These are phyloP conservation scores for Erebia palarica DNA, from an alignment of 2,888 invertebrate genomes.

Conservation along the genomic window DNA sequence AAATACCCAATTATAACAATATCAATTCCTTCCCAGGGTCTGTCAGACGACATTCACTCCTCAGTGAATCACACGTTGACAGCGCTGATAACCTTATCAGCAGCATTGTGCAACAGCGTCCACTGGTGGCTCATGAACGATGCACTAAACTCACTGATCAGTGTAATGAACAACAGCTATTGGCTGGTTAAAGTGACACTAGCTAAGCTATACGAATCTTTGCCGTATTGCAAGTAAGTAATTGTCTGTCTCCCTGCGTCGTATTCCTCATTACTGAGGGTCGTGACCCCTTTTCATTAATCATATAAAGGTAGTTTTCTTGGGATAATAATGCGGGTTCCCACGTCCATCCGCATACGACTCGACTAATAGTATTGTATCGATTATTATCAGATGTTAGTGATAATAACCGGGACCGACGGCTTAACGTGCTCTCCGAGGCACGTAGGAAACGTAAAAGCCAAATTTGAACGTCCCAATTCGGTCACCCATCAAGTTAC, in stretches of 20 bases:
- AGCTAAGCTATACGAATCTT: conserved; percentile 66
- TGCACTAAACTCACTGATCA: conserved; percentile 84
- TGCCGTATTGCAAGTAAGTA: conserved; percentile 71
- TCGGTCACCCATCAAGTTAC: too few relatives aligned
- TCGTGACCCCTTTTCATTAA: too few relatives aligned
- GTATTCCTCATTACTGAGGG: too few relatives aligned
- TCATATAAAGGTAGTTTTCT: too few relatives aligned
- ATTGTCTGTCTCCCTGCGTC: not conserved
- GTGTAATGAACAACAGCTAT: conserved; percentile 88
- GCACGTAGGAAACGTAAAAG: too few relatives aligned
- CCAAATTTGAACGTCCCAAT: too few relatives aligned
- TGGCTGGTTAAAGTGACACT: conserved; percentile 91
- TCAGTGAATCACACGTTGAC: conserved; percentile 88
- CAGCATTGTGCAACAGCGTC: conserved; percentile 83
- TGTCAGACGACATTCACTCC: conserved; percentile 88
- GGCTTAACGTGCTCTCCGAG: too few relatives aligned
- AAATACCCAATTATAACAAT: not conserved
- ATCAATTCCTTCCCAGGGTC: conserved; percentile 75
- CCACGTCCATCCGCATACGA: too few relatives aligned
- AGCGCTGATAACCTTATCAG: conserved; percentile 82
- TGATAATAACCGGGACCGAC: too few relatives aligned
- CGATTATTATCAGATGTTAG: too few relatives aligned
- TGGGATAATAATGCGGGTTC: too few relatives aligned
- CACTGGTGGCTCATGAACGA: conserved; percentile 81
- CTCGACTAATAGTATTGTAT: too few relatives aligned